Base-by-base conservation (phyloP, 2,888 invertebrate species). In the Prosapia bicincta region DNA sequence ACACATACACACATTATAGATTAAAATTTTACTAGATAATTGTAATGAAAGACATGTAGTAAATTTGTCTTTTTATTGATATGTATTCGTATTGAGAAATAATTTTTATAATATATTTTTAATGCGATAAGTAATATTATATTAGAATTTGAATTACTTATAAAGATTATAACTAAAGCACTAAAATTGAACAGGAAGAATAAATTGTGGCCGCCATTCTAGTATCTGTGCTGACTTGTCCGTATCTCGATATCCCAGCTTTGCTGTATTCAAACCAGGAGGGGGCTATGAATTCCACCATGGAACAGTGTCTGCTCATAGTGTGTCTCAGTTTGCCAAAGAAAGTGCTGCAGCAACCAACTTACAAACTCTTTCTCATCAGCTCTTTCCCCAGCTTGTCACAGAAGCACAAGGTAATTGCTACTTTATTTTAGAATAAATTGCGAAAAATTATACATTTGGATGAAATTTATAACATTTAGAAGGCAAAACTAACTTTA, bases 211-310 rank as follows among this genome's bases (percentile, higher is more conserved):
- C 1, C 85, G 83, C 78, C 87, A 88, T 83, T 80, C 85, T 0
- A 85, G 86, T 25, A 83, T 92, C 0, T 93, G 92, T 81, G 82
- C 84, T 0, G 88, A 87, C 5, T 83, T 92, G 15, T 89, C 90
- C 80, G 86, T 90, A 1, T 86, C 86, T 5, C 83, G 86, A 3
- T 86, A 89, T 80, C 94, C 94, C 0, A 87, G 90, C 20, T 93
- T 94, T 89, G 91, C 89, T 15, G 87, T 93, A 6, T 86, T 95
- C 79, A 95, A 95, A 83, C 85, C 86, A 0, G 91, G 91, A 25
- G 94, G 94, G 2, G 92, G 90, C 0, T 92, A 92, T 84, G 94
- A 95, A 82, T 85, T 92, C 15, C 89, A 90, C 83, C 90, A 91
- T 83, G 92, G 92, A 81, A 85, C 90, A 79, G 86, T 86, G 76